Conservation (phyloP, 2,113 vertebrate genomes). For the Pseudonaja textilis region DNA sequence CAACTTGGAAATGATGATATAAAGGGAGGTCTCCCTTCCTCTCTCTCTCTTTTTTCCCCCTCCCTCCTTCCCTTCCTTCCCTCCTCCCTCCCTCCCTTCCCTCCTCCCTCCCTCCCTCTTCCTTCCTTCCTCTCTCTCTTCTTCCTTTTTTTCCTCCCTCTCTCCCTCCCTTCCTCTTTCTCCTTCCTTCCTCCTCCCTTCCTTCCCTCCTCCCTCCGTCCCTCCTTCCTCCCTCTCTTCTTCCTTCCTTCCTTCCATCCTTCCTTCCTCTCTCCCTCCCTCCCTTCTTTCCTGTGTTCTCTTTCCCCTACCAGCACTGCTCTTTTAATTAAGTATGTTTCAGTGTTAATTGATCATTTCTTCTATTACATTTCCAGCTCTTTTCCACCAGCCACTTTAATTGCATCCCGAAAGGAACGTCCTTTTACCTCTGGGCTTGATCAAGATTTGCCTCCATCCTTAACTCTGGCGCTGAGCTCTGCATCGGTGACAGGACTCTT, state of each 20-base stretch:
- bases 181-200: no score
- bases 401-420: not conserved
- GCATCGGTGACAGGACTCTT: not conserved
- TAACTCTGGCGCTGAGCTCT: not conserved
- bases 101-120: no score
- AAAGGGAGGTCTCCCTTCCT: not conserved
- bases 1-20: not conserved
- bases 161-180: no score
- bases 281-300: not conserved
- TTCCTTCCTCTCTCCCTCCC: not conserved
- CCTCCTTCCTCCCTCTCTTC: no score
- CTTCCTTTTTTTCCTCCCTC: no score
- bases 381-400: not conserved
- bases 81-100: no score
- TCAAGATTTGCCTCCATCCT: constrained; percentile 1
- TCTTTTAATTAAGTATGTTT: constrained; percentile 28
- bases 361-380: not conserved
- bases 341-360: constrained; percentile 17
- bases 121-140: not conserved
- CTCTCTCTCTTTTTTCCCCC: no score
- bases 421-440: not conserved
- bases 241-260: no score
- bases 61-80: no score
- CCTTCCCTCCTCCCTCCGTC: no score
- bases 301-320: not conserved